phyloP scores from a whole-genome alignment of 2,888 invertebrate species.

The Erebia aethiops region DNA sequence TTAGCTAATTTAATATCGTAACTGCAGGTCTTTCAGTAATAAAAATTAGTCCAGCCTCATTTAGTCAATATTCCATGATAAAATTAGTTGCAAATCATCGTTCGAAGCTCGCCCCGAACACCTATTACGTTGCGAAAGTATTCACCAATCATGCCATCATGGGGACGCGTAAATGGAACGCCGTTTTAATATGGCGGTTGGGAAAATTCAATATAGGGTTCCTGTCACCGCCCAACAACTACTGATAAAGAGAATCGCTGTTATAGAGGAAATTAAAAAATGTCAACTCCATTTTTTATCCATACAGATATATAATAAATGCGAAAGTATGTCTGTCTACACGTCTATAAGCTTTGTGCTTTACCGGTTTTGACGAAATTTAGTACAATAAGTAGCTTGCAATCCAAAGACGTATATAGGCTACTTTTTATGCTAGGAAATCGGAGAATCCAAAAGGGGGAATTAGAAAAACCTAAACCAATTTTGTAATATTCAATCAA shows the following conservation, averaged over 20 bases:
- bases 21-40: too few species aligned
- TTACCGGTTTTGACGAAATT: too few species aligned
- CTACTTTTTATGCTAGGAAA: too few species aligned
- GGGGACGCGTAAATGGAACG: background rate
- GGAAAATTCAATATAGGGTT: conserved; percentile 9
- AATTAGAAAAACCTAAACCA: too few species aligned
- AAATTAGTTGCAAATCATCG: background rate
- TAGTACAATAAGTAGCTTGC: too few species aligned
- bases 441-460: too few species aligned
- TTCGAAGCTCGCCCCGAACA: background rate
- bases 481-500: too few species aligned
- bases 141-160: conserved; percentile 1
- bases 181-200: conserved; percentile 9
- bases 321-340: too few species aligned
- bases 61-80: background rate
- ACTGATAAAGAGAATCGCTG: background rate
- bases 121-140: background rate
- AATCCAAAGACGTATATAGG: too few species aligned
- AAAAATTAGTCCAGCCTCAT: background rate
- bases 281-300: background rate
- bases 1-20: too few species aligned
- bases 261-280: conserved; percentile 20
- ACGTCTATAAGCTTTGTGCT: too few species aligned
- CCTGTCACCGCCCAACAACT: conserved; percentile 3
- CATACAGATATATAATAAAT: too few species aligned